Evolutionary conservation across 2,113 vertebrate species (phyloP).

Genomic region (Channa argus): DNA sequence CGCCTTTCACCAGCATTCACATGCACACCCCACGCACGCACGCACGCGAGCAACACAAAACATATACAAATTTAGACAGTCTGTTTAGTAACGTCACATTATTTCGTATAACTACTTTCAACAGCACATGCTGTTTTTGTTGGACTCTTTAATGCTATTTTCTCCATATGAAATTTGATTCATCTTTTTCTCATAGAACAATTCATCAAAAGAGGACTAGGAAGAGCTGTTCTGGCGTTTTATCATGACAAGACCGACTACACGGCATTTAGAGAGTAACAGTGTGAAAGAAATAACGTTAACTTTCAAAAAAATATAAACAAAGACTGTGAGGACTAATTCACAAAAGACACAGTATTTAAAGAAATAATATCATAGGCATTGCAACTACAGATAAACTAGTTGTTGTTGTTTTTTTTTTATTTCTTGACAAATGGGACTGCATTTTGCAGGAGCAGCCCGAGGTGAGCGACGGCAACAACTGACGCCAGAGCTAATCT

Average conservation of each 20-base stretch:
- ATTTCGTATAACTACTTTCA: conserved; percentile 54
- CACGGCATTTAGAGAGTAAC: conserved; percentile 20
- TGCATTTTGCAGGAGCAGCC: conserved; percentile 49
- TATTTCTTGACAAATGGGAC: conserved; percentile 41
- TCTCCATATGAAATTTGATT: conserved; percentile 47
- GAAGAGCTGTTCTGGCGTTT: conserved; percentile 39
- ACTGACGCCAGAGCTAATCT: conserved; percentile 36
- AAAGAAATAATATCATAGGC: conserved; percentile 66
- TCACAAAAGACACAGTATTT: conserved; percentile 61
- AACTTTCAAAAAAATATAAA: conserved; percentile 22
- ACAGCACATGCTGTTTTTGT: conserved; percentile 39
- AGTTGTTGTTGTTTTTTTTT: conserved; percentile 17
- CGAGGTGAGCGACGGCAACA: conserved; percentile 30
- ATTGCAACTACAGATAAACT: conserved; percentile 66
- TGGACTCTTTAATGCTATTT: conserved; percentile 55
- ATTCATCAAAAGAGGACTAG: conserved; percentile 10
- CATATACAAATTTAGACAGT: conserved; percentile 56
- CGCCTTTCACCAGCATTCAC: too few relatives aligned
- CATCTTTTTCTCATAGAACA: conserved; percentile 6
- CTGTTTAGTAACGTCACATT: conserved; percentile 70
- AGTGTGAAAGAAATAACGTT: conserved; percentile 18
- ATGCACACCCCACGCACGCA: conserved; percentile 16
- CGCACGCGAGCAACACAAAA: conserved; percentile 48
- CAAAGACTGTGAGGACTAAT: conserved; percentile 48
- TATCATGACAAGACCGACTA: conserved; percentile 23